Evolutionary conservation across 2,113 vertebrate species (phyloP).

Genomic region (Shinisaurus crocodilurus): DNA sequence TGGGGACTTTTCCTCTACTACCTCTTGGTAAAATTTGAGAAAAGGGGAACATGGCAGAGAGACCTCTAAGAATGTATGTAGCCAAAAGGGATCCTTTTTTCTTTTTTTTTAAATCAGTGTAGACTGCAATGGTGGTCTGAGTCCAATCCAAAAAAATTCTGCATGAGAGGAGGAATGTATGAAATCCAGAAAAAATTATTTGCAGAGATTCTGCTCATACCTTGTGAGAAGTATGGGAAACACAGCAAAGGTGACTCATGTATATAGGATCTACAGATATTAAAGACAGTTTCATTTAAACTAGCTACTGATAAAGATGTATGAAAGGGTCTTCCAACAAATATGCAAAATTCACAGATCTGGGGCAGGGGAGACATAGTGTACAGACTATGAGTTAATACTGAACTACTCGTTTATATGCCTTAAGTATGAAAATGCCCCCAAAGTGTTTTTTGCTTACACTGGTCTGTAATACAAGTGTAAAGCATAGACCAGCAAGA

Average conservation of each 20-base stretch:
- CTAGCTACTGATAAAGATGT: not conserved
- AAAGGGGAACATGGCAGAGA: not conserved
- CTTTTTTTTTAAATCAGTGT: too few relatives aligned
- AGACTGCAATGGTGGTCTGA: not conserved
- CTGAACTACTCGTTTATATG: not conserved
- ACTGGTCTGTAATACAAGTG: not conserved
- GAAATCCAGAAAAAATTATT: not conserved
- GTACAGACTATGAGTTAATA: not conserved
- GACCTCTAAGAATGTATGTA: too few relatives aligned
- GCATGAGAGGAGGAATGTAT: not conserved
- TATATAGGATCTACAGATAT: not conserved
- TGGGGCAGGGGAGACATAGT: too few relatives aligned
- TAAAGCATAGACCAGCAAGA: not conserved
- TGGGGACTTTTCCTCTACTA: not conserved
- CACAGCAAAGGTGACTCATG: not conserved
- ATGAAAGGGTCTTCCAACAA: not conserved
- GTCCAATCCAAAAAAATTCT: not conserved
- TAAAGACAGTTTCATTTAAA: not conserved
- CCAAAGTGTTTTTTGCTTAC: not conserved
- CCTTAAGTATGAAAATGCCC: not conserved
- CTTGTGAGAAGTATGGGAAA: not conserved
- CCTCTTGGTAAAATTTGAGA: not conserved
- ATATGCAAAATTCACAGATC: too few relatives aligned
- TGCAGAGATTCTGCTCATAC: not conserved
- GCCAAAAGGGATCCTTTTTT: too few relatives aligned